A percentile compares a stretch with the other conserved stretches of the same genome.
phyloP scores from a whole-genome alignment of 2,888 invertebrate species.

The Drosophila maculinotata region DNA sequence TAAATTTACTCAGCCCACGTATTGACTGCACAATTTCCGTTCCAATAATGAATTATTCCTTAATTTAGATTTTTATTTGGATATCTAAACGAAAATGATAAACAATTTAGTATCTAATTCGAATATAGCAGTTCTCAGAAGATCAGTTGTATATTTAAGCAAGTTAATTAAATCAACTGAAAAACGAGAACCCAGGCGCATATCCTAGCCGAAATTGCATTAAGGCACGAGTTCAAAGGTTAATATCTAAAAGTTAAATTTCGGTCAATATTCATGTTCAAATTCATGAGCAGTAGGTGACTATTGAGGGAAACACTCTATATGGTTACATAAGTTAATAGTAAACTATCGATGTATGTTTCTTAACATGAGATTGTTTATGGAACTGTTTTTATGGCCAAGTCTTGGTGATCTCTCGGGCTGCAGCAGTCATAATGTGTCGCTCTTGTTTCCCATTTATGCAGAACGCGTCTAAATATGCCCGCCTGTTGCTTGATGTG shows the following conservation, averaged over 20 bases:
- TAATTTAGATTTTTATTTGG: background rate
- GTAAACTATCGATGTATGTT: constrained; percentile 3
- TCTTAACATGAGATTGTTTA: constrained; percentile 8
- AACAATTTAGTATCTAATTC: too few relatives aligned
- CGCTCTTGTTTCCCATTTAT: constrained; percentile 39
- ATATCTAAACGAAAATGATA: background rate
- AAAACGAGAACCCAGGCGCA: too few relatives aligned
- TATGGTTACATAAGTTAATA: background rate
- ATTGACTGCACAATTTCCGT: constrained; percentile 5
- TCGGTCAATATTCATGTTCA: too few relatives aligned
- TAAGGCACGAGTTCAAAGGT: too few relatives aligned
- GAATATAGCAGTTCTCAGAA: background rate
- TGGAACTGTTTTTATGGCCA: constrained; percentile 4
- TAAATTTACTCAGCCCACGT: constrained; percentile 6
- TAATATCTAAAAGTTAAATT: too few relatives aligned
- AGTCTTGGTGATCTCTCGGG: constrained; percentile 4
- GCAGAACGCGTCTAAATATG: constrained; percentile 38
- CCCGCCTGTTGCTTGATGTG: constrained; percentile 61
- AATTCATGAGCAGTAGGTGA: too few relatives aligned
- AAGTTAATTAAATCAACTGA: too few relatives aligned
- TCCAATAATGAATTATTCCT: background rate
- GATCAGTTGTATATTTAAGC: background rate
- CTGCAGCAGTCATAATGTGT: constrained; percentile 35
- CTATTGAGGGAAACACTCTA: too few relatives aligned
- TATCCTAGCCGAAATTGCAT: too few relatives aligned